Base-by-base conservation (phyloP, 1,140 invertebrate genomes). In the Temnothorax curvispinosus region DNA sequence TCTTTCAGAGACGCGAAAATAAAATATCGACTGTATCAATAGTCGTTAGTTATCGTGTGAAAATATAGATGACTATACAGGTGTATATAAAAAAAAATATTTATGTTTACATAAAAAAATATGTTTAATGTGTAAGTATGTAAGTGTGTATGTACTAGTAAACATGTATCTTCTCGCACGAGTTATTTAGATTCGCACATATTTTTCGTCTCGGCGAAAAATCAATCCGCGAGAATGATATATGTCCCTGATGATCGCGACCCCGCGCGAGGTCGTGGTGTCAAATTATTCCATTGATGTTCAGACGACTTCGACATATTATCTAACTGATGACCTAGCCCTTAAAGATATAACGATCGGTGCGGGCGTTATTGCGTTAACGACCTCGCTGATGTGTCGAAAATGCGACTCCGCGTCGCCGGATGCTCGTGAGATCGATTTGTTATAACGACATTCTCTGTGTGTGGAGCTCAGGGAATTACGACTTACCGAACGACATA, bases 341-440 rank as follows among this genome's bases (percentile, higher is more conserved):
- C 69, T 84, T 75, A 75, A 75, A 27, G 54, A 74, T 84, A 74
- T 84, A 82, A 84, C 80, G 41, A 60, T 44, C 69, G 50, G 80
- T 27, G 32, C 18, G 38, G 7, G 38, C 69, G 44, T 58, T 52
- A 81, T 81, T 81, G 69, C 65, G 65, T 75, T 74, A 84, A 84
- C 38, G 80, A 58, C 32, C 54, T 47, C 80, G 41, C 54, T 84
- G 80, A 84, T 74, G 69, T 74, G 80, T 74, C 80, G 27, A 84
- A 84, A 84, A 84, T 74, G 80, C 78, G 78, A 81, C 78, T 81
- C 8, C 38, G 50, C 38, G 65, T 81, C 78, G 78, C 65, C 65
- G 50, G 38, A 50, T 75, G n/a, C 54, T 47, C 69, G 80, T 41
- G 27, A 84, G 11, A 82, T 84, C 80, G 69, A 75, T 84, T 71